Conservation (phyloP, 2,113 vertebrate species). For the Cynocephalus volans region DNA sequence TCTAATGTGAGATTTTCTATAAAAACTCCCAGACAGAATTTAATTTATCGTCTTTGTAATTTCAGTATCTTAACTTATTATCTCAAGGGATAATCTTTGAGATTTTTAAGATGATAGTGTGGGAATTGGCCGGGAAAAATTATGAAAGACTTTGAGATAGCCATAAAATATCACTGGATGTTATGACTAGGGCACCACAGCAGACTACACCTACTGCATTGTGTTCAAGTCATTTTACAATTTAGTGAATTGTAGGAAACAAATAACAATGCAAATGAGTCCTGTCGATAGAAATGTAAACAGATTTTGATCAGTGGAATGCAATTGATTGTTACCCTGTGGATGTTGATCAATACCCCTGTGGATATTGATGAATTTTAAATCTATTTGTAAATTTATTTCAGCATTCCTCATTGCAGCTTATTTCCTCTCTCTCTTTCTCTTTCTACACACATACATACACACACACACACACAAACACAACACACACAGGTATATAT, state of each 20-base stretch:
- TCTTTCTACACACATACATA: neutral
- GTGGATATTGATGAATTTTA: neutral
- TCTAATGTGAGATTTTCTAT: neutral
- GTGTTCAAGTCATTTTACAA: neutral
- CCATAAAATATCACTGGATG: neutral
- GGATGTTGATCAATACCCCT: neutral
- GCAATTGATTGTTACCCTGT: neutral
- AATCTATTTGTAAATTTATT: constrained; percentile 18
- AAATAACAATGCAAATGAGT: neutral
- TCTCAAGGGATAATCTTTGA: neutral
- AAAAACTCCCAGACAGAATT: constrained; percentile 21
- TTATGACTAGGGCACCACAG: neutral
- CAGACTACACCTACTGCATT: neutral
- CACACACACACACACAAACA: neutral
- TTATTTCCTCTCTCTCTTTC: neutral
- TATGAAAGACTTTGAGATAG: neutral
- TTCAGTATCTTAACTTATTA: neutral
- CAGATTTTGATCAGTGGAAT: neutral
- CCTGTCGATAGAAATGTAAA: neutral
- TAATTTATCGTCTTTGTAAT: constrained; percentile 17
- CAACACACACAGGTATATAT: neutral
- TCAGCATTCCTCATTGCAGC: neutral
- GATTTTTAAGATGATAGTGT: neutral
- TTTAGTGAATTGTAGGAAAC: neutral
- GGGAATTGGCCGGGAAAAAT: neutral